These are phyloP conservation scores for Hydraecia micacea DNA, from an alignment of 2,888 invertebrate genomes.

Conservation along the genomic window DNA sequence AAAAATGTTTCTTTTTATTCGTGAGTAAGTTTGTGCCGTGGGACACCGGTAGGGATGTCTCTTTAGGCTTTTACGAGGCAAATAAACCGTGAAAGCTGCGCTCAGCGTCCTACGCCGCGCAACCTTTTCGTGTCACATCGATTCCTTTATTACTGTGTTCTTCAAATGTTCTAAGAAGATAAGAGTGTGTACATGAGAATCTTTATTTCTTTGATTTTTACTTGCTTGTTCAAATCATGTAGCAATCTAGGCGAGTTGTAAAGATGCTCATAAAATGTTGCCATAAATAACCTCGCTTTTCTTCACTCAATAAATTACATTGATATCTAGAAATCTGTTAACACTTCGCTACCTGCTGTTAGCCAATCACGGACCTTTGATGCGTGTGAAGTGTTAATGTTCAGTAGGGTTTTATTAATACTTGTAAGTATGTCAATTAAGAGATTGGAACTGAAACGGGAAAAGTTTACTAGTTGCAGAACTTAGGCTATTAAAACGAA, in stretches of 20 bases:
- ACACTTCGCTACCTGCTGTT: constrained; percentile 21
- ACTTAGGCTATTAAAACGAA: not conserved
- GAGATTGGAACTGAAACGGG: constrained; percentile 1
- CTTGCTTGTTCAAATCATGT: constrained; percentile 6
- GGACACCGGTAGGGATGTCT: constrained; percentile 62
- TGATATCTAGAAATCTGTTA: constrained; percentile 39
- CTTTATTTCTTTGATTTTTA: constrained; percentile 18
- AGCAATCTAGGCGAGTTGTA: constrained; percentile 1
- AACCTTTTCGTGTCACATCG: constrained; percentile 33
- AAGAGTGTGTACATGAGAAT: constrained; percentile 22
- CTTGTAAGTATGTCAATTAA: constrained; percentile 12
- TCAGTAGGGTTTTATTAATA: constrained; percentile 27
- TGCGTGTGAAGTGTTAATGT: constrained; percentile 5
- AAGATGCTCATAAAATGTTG: constrained; percentile 36
- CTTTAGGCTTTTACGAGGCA: constrained; percentile 63
- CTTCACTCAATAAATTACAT: constrained; percentile 41
- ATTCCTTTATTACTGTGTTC: constrained; percentile 49
- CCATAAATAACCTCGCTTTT: constrained; percentile 41
- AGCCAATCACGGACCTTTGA: constrained; percentile 22
- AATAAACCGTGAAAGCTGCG: constrained; percentile 52
- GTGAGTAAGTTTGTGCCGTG: constrained; percentile 30
- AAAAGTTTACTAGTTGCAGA: not conserved
- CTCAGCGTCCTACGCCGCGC: constrained; percentile 33
- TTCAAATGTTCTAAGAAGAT: constrained; percentile 49
- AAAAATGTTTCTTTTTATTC: constrained; percentile 14